Base-by-base conservation (phyloP, 1,140 invertebrate species). In the Aricia agestis region DNA sequence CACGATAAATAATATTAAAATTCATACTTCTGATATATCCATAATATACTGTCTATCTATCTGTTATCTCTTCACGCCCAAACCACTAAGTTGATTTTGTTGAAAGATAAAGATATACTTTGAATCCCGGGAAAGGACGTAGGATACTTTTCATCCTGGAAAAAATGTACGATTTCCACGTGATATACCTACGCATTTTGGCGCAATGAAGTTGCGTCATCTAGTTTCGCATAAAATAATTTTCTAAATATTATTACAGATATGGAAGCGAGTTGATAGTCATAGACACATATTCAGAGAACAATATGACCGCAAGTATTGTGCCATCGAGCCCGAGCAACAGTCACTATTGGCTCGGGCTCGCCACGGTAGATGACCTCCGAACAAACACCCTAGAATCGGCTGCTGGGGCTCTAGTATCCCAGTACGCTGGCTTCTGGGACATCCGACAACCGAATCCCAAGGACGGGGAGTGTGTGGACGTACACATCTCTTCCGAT, bases 371-470 rank as follows among this genome's bases (percentile, higher is more conserved):
- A 32, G 97, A 98, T 91, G 97, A 98, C 91, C 93, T 98, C 45
- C 93, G 96, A 79, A 98, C 98, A 25, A 98, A 98, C 86, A 98
- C 97, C 6, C 92, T 98, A 59, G 97, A 98, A 92, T 98, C 98
- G 10, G 97, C 98, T 9, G 97, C 97, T 68, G 98, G 98, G 57
- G 94, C 96, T 71, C 93, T 98, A 73, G 96, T 98, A 66, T 98
- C 97, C 1, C 97, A 98, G 89, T 99, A 98, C 87, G 96, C 97
- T 72, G 97, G 97, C 80, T 97, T 97, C 86, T 98, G 97, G 97
- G 96, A 96, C 68, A 86, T 96, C 69, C 93, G 94, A 78, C 97
- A 99, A 88, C 98, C 98, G 1, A 95, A 98, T 89, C 95, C 97
- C 18, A 92, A 93, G 65, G 94, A 94, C 11, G 98, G 98, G 31